Conservation (phyloP, 1,140 invertebrate species). For the Heterodera carotae region DNA sequence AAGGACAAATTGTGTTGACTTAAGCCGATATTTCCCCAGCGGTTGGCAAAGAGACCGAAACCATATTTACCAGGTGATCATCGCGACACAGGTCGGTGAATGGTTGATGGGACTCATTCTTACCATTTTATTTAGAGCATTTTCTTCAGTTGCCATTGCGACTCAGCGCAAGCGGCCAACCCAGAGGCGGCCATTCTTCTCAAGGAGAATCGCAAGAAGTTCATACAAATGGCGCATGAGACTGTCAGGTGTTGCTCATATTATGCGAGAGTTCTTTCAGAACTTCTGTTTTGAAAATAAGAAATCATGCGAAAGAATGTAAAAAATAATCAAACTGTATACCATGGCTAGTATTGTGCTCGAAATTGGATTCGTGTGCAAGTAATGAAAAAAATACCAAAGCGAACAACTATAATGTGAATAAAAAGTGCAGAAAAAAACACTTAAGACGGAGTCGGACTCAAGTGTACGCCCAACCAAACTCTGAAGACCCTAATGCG, state of each 20-base stretch:
- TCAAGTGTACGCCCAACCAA: slow-evolving; percentile 25
- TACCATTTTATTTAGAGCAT: slow-evolving; percentile 14
- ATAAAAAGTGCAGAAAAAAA: not conserved
- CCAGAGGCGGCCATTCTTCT: slow-evolving; percentile 28
- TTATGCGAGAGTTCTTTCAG: too few species aligned
- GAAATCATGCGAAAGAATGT: too few species aligned
- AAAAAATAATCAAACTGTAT: too few species aligned
- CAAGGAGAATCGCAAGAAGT: slow-evolving; percentile 24
- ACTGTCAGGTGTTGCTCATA: slow-evolving; percentile 32
- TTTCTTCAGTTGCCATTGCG: slow-evolving; percentile 31
- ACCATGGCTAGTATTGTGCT: too few species aligned
- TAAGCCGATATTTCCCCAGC: slow-evolving; percentile 28
- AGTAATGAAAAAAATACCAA: not conserved
- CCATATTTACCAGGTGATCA: slow-evolving; percentile 34
- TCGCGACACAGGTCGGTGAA: slow-evolving; percentile 10
- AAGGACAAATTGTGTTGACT: slow-evolving; percentile 27
- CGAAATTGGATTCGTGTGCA: too few species aligned
- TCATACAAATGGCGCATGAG: slow-evolving; percentile 28
- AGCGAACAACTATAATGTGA: not conserved
- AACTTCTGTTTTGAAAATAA: too few species aligned
- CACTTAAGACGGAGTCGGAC: slow-evolving; percentile 25
- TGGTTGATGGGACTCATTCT: not conserved
- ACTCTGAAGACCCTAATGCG: slow-evolving; percentile 28
- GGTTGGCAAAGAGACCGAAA: slow-evolving; percentile 36
- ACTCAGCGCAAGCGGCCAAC: slow-evolving; percentile 26